These are phyloP conservation scores for Cirrhinus mrigala DNA, from an alignment of 2,797 vertebrate species.

Conservation along the genomic window DNA sequence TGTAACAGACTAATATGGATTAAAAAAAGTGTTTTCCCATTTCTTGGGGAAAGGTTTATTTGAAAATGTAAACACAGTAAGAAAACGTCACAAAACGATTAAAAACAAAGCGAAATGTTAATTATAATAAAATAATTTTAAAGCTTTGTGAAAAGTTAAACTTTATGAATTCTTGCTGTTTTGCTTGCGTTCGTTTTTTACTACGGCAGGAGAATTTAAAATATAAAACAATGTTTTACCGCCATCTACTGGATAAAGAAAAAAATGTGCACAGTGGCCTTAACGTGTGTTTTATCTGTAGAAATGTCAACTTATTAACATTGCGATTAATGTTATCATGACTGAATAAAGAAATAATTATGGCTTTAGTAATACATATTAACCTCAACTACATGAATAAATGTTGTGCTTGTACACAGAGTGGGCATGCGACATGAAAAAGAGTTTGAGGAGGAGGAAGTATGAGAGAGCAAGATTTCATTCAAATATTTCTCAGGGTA, in stretches of 20 bases:
- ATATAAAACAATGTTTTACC: constrained; percentile 14
- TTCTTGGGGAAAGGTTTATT: neutral
- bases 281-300: neutral
- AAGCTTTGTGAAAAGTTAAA: neutral
- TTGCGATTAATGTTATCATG: neutral
- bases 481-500: neutral
- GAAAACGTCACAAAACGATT: neutral
- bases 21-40: neutral
- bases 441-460: neutral
- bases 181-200: neutral
- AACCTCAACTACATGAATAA: neutral
- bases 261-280: neutral
- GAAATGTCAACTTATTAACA: neutral
- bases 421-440: neutral
- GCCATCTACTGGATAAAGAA: constrained; percentile 43
- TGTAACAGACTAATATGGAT: neutral
- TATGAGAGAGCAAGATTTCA: neutral
- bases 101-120: neutral
- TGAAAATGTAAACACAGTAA: neutral
- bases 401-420: neutral
- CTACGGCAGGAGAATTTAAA: too few species aligned
- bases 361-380: neutral
- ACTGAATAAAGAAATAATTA: neutral
- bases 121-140: neutral
- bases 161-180: neutral